Evolutionary conservation across 1,140 invertebrate species (phyloP).

Genomic region (Saxidomus purpurata): DNA sequence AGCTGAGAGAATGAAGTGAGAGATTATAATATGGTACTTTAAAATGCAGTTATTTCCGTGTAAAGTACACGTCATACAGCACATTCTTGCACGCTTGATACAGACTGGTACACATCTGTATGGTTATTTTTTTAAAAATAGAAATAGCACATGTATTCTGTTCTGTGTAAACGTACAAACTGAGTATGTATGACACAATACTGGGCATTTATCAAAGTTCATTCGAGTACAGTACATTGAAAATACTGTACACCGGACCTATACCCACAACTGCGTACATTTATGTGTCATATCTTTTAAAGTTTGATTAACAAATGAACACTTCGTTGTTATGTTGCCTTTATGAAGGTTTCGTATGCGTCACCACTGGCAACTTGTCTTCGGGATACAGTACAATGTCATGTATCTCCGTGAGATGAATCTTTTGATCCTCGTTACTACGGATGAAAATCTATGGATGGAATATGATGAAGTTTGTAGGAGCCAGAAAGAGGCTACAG

Average conservation of each 20-base stretch:
- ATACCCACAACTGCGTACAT: background rate
- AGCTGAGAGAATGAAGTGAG: background rate
- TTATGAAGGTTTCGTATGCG: background rate
- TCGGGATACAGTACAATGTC: background rate
- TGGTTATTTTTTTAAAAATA: background rate
- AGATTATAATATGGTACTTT: background rate
- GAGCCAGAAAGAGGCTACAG: constrained; percentile 49
- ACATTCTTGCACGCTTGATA: background rate
- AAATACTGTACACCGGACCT: background rate
- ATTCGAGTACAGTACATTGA: no score
- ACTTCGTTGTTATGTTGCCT: constrained; percentile 56
- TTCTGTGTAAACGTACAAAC: background rate
- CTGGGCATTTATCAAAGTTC: background rate
- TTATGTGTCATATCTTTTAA: background rate
- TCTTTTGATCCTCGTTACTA: constrained; percentile 8
- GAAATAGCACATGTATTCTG: background rate
- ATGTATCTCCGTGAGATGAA: background rate
- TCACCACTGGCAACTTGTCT: constrained; percentile 42
- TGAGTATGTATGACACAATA: background rate
- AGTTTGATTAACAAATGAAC: constrained; percentile 67
- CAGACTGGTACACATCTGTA: background rate
- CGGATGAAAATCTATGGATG: constrained; percentile 55
- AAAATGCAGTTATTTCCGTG: background rate
- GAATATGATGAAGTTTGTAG: constrained; percentile 41
- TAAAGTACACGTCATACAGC: background rate